Conservation (phyloP, 1,140 invertebrate genomes). For the Psilanteris sp. region DNA sequence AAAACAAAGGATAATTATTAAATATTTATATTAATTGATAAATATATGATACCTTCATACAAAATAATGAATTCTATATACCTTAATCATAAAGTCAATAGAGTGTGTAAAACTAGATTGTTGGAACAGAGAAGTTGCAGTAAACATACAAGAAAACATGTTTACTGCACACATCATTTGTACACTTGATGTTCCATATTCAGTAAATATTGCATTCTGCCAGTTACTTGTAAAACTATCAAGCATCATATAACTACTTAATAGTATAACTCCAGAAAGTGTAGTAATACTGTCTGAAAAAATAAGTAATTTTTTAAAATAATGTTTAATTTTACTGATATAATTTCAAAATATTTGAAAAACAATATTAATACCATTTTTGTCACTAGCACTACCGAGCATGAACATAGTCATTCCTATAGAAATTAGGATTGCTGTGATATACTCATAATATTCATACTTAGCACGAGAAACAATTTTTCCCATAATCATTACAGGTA, state of each 20-base stretch:
- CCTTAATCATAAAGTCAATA: constrained; percentile 86
- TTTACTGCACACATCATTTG: constrained; percentile 99
- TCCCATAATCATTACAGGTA: constrained; percentile 99
- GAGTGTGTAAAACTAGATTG: constrained; percentile 91
- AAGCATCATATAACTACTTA: constrained; percentile 94
- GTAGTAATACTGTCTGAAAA: constrained; percentile 85
- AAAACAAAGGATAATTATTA: neutral
- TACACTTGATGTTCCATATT: constrained; percentile 90
- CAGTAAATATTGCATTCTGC: constrained; percentile 94
- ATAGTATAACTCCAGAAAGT: constrained; percentile 91
- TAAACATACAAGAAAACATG: constrained; percentile 95
- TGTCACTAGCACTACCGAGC: constrained; percentile 83
- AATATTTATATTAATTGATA: too few relatives aligned
- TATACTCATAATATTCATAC: constrained; percentile 96
- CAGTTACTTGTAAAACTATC: constrained; percentile 99
- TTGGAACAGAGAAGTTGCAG: constrained; percentile 91
- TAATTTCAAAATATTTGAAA: neutral
- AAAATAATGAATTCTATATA: too few relatives aligned
- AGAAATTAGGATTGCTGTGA: constrained; percentile 93
- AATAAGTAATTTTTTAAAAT: constrained; percentile 23
- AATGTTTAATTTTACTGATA: neutral
- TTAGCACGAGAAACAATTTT: constrained; percentile 93
- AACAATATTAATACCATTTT: constrained; percentile 75
- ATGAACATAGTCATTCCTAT: constrained; percentile 96
- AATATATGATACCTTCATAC: too few relatives aligned